A percentile compares a stretch with the other conserved stretches of the same genome.
phyloP scores from a whole-genome alignment of 2,797 vertebrate species.

The Ctenopoma multispine region DNA sequence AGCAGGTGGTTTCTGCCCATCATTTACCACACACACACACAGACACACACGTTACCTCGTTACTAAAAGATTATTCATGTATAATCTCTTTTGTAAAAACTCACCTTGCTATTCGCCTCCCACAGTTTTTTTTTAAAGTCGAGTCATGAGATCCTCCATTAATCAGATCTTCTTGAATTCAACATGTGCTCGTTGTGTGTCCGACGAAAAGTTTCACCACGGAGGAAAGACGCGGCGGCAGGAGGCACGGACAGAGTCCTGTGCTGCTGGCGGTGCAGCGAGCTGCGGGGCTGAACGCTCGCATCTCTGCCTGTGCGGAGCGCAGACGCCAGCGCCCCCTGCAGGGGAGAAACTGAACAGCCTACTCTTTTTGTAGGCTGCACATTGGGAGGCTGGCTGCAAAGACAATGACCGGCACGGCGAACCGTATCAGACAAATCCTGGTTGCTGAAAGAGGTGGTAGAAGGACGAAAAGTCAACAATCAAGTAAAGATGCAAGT shows the following conservation, averaged over 20 bases:
- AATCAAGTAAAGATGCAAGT: too few species aligned
- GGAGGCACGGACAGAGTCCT: background rate
- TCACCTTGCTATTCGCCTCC: slow-evolving; percentile 55
- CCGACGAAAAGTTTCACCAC: slow-evolving; percentile 13
- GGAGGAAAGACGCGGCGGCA: background rate
- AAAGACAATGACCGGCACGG: too few species aligned
- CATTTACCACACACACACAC: background rate
- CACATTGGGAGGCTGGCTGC: too few species aligned
- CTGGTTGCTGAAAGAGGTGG: too few species aligned
- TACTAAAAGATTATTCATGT: slow-evolving; percentile 7
- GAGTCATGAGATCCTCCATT: slow-evolving; percentile 17
- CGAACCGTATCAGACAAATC: too few species aligned
- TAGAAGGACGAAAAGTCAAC: too few species aligned
- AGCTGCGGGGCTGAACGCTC: too few species aligned
- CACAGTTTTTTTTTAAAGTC: slow-evolving; percentile 3
- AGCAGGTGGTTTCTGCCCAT: background rate
- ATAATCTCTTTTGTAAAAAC: slow-evolving; percentile 25
- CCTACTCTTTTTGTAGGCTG: too few species aligned
- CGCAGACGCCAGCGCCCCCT: too few species aligned
- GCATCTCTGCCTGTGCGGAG: too few species aligned
- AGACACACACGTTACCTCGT: background rate
- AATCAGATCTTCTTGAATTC: background rate
- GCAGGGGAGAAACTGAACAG: too few species aligned
- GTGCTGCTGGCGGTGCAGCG: slow-evolving; percentile 7
- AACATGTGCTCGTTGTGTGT: background rate